These are phyloP conservation scores for Andrena hattorfiana DNA, from an alignment of 2,888 invertebrate genomes.

Conservation along the genomic window DNA sequence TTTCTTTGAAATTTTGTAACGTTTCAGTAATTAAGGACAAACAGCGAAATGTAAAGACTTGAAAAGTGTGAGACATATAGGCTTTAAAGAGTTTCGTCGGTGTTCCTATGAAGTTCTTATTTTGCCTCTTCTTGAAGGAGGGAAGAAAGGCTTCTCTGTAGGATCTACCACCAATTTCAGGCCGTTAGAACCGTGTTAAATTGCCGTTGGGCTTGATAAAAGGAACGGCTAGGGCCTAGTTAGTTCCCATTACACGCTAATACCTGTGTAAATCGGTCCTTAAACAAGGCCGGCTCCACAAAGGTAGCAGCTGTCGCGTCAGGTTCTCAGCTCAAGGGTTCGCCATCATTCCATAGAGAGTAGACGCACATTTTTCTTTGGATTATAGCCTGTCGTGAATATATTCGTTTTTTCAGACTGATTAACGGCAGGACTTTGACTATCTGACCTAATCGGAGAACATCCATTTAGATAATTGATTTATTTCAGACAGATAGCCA, in stretches of 20 bases:
- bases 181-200: conserved; percentile 38
- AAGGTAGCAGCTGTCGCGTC: conserved; percentile 68
- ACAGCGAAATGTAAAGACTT: not conserved
- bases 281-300: conserved; percentile 60
- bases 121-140: conserved; percentile 3
- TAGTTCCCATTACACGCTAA: conserved; percentile 67
- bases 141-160: conserved; percentile 17
- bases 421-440: not conserved
- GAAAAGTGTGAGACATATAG: not conserved
- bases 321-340: conserved; percentile 56
- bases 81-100: not conserved
- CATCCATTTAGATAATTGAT: not conserved
- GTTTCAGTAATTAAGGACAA: too few relatives aligned
- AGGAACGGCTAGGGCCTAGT: conserved; percentile 34
- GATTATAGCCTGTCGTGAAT: conserved; percentile 28
- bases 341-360: not conserved
- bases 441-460: not conserved
- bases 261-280: conserved; percentile 69
- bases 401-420: conserved; percentile 6
- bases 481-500: too few relatives aligned
- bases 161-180: conserved; percentile 45
- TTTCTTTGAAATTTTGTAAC: not conserved
- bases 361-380: conserved; percentile 30
- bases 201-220: conserved; percentile 47
- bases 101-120: conserved; percentile 5